Evolutionary conservation across 2,797 vertebrate species (phyloP), one percentile per base, ranked within the genome.

Genomic region (Xenopus petersii): DNA sequence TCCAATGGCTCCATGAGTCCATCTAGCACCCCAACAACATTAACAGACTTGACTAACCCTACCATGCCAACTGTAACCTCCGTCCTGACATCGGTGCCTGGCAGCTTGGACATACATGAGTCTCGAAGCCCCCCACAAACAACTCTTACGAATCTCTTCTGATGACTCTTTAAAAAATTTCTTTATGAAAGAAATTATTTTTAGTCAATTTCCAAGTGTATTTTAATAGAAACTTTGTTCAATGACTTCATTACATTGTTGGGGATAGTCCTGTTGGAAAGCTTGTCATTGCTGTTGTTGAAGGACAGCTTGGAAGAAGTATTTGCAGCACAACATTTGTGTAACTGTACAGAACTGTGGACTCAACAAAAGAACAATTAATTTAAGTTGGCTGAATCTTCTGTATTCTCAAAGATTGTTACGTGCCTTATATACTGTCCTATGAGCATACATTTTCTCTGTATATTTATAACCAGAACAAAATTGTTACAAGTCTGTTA

Each of bases 81-180:
- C 0, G 96, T 98, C 84, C 90, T 98, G 87, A 94, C 92, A 84
- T 94, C 96, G 24, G 95, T 97, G 88, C 90, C 94, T 51, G 93
- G 95, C 61, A 91, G 91, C 85, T 89, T 99, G 88, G 97, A 99
- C 59, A 89, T 95, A 75, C 96, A 95, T 1, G 97, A 99, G 88
- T 96, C 96, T 87, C 91, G 93, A 84, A 99, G 97, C 89, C 97
- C 97, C 71, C 95, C 96, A 87, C 97, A 99, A 92, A 97, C 95
- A 84, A 98, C 97, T 64, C 93, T 99, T 80, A 98, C 97, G 80
- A 99, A 96, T 83, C 97, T 98, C 89, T 99, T 99, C 96, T 99
- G 95, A 98, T 94, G 91, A 91, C 88, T 89, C 85, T 85, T 82
- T 62, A 81, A 77, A 72, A 67, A 82, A 86, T 87, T 90, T 88